phyloP scores from a whole-genome alignment of 2,888 invertebrate genomes.

The Phaonia tiefii region DNA sequence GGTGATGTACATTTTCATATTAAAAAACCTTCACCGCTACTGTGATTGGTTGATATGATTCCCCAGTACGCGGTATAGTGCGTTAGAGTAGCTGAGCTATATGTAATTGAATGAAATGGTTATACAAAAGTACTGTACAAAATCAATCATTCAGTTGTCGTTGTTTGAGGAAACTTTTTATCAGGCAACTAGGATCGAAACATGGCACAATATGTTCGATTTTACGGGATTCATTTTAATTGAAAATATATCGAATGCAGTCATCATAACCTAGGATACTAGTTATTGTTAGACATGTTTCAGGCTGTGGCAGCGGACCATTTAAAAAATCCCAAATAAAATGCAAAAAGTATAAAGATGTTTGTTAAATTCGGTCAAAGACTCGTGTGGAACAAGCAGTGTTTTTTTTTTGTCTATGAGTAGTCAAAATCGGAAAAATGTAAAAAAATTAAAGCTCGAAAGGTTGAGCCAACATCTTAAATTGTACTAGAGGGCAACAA shows the following conservation, averaged over 20 bases:
- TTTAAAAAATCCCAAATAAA: too few species aligned
- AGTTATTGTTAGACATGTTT: too few species aligned
- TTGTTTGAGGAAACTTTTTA: conserved; percentile 18
- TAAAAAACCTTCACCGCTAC: conserved; percentile 9
- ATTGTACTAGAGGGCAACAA: too few species aligned
- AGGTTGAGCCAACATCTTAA: too few species aligned
- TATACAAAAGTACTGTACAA: conserved; percentile 41
- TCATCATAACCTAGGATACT: conserved; percentile 22
- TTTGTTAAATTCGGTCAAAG: too few species aligned
- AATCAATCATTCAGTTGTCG: not conserved
- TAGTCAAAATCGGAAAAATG: too few species aligned
- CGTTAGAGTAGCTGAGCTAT: conserved; percentile 66
- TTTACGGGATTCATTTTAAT: not conserved
- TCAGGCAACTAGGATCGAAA: conserved; percentile 15
- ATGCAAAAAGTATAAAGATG: too few species aligned
- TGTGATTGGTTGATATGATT: conserved; percentile 67
- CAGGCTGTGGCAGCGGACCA: too few species aligned
- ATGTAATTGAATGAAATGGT: not conserved
- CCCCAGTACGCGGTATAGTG: not conserved
- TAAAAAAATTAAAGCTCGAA: too few species aligned
- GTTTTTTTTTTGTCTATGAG: too few species aligned
- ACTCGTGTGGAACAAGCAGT: too few species aligned
- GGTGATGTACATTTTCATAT: not conserved
- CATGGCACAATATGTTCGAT: conserved; percentile 11
- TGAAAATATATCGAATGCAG: not conserved